Conservation (phyloP, 2,797 vertebrate genomes). For the Eleutherodactylus coqui region DNA sequence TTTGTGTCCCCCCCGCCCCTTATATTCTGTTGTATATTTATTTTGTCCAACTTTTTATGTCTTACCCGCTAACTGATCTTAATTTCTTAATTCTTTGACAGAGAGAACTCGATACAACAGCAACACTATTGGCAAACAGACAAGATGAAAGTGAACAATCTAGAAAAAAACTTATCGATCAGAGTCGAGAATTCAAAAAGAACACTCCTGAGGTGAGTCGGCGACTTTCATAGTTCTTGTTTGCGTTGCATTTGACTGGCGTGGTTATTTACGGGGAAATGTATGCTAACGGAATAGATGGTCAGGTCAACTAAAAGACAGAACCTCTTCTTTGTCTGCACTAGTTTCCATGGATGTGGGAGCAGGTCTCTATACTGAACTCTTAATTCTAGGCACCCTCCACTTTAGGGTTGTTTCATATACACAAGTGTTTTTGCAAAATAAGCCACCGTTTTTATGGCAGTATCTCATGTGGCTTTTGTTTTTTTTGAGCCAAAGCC, state of each 20-base stretch:
- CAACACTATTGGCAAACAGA: constrained; percentile 93
- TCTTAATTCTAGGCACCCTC: too few species aligned
- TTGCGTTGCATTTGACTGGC: neutral
- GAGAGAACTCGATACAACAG: constrained; percentile 84
- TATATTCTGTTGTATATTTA: neutral
- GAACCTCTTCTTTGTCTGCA: too few species aligned
- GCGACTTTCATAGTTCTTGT: neutral
- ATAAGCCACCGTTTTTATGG: too few species aligned
- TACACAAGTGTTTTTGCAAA: too few species aligned
- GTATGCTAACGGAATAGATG: neutral
- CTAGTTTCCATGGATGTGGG: too few species aligned
- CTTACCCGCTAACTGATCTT: neutral
- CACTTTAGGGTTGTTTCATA: too few species aligned
- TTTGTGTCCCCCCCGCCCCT: neutral
- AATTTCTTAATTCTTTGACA: constrained; percentile 68
- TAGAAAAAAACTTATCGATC: constrained; percentile 90
- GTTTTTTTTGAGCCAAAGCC: too few species aligned
- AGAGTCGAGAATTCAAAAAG: constrained; percentile 99
- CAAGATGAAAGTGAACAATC: constrained; percentile 99
- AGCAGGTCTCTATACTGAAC: too few species aligned
- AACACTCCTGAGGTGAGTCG: constrained; percentile 97
- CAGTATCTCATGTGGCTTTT: too few species aligned
- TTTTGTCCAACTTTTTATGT: neutral
- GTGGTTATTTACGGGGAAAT: neutral
- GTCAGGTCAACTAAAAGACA: too few species aligned